These are phyloP conservation scores for Caenorhabditis inopinata DNA, from an alignment of 1,140 invertebrate species.

Conservation along the genomic window DNA sequence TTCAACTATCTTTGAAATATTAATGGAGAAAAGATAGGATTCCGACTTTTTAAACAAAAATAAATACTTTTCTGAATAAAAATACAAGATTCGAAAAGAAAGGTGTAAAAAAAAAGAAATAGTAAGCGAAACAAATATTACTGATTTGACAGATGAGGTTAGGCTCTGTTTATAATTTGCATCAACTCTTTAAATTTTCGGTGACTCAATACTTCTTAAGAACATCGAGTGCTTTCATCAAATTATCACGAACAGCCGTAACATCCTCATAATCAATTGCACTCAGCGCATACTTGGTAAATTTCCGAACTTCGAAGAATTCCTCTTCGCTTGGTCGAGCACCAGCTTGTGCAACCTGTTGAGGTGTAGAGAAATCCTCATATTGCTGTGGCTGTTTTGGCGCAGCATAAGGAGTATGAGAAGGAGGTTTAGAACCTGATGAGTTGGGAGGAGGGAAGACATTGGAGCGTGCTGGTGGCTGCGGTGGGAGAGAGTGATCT, in stretches of 20 bases:
- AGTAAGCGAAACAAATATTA: too few species aligned
- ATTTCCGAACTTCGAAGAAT: slow-evolving; percentile 58
- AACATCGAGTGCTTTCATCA: slow-evolving; percentile 51
- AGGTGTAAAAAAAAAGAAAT: too few species aligned
- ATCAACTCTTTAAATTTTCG: too few species aligned
- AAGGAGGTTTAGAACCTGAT: background rate
- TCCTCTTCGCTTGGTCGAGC: slow-evolving; percentile 40
- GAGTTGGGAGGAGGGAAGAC: slow-evolving; percentile 1
- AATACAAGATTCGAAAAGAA: too few species aligned
- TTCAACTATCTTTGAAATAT: too few species aligned
- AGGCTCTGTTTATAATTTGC: too few species aligned
- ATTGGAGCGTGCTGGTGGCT: background rate
- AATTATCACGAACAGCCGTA: slow-evolving; percentile 57
- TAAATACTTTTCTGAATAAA: too few species aligned
- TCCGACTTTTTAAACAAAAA: too few species aligned
- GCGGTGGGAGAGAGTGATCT: slow-evolving; percentile 14
- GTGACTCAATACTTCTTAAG: background rate
- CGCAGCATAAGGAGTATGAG: background rate
- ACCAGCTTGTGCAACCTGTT: background rate
- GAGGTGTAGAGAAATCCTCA: background rate
- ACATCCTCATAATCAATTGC: slow-evolving; percentile 61
- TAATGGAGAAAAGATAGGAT: too few species aligned
- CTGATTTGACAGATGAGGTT: too few species aligned
- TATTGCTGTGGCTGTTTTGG: background rate
- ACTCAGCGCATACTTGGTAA: slow-evolving; percentile 55